Conservation (phyloP, 2,113 vertebrate species). For the Pteronura brasiliensis region DNA sequence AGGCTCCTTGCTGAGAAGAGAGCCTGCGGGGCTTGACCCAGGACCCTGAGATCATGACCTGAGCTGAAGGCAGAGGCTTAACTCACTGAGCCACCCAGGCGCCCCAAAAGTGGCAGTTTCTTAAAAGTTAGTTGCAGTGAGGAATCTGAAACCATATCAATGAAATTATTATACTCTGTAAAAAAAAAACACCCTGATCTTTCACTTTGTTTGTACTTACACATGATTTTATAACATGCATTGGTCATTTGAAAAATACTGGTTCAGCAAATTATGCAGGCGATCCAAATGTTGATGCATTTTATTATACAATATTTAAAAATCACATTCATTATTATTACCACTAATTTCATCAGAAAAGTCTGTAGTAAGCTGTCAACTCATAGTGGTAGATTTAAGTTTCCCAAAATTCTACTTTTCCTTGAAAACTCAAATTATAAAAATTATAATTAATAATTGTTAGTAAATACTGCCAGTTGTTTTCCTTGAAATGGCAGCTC, state of each 20-base stretch:
- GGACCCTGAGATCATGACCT: no score
- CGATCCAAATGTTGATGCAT: background rate
- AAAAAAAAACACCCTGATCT: background rate
- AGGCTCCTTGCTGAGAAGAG: no score
- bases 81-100: no score
- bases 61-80: no score
- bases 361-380: background rate
- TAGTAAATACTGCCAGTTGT: background rate
- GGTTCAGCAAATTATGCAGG: background rate
- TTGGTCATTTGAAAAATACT: slow-evolving; percentile 14
- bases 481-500: background rate
- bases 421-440: background rate
- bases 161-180: slow-evolving; percentile 1
- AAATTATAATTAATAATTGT: background rate
- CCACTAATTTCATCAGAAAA: background rate
- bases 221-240: background rate
- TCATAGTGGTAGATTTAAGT: background rate
- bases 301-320: slow-evolving; percentile 3
- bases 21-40: no score
- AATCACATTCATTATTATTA: background rate
- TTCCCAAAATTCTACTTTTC: background rate
- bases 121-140: background rate
- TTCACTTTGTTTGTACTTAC: background rate
- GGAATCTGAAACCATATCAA: background rate
- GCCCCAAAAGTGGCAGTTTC: background rate